phyloP scores from a whole-genome alignment of 2,888 invertebrate species.

The Dolomedes plantarius region DNA sequence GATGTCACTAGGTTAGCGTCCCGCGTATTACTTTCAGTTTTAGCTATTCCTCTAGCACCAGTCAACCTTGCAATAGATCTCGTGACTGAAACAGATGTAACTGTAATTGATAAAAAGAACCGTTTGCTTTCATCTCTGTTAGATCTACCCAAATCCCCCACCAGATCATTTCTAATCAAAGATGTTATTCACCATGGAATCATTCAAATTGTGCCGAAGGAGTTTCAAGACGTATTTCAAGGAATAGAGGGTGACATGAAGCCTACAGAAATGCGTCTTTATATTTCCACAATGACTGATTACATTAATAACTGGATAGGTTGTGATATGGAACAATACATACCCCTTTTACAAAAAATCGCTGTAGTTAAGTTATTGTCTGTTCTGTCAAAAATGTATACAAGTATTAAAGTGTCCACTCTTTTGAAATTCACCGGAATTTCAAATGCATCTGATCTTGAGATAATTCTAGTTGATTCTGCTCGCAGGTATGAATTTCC shows the following conservation, averaged over 20 bases:
- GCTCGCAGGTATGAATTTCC: slow-evolving; percentile 32
- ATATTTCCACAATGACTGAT: background rate
- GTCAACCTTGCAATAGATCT: background rate
- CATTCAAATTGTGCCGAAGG: background rate
- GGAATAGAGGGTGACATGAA: slow-evolving; percentile 18
- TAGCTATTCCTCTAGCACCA: slow-evolving; percentile 16
- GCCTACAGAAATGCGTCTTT: background rate
- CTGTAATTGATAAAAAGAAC: slow-evolving; percentile 22
- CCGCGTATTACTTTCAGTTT: slow-evolving; percentile 30
- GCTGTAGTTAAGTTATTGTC: background rate
- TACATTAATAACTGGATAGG: background rate
- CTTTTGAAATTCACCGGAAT: slow-evolving; percentile 10
- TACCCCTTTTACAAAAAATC: background rate
- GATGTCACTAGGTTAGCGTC: slow-evolving; percentile 23
- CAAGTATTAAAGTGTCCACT: slow-evolving; percentile 13
- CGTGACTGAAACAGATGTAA: slow-evolving; percentile 22
- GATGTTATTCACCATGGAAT: slow-evolving; percentile 12
- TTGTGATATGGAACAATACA: slow-evolving; percentile 13
- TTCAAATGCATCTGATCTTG: background rate
- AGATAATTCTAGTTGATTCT: slow-evolving; percentile 22
- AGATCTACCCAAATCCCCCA: slow-evolving; percentile 13
- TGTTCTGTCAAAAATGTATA: slow-evolving; percentile 33
- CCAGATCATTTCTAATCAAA: slow-evolving; percentile 25
- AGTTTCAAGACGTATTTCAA: slow-evolving; percentile 16
- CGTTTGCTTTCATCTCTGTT: slow-evolving; percentile 16